These are phyloP conservation scores for Labeo calbasu DNA, from an alignment of 2,797 vertebrate species.

Conservation along the genomic window DNA sequence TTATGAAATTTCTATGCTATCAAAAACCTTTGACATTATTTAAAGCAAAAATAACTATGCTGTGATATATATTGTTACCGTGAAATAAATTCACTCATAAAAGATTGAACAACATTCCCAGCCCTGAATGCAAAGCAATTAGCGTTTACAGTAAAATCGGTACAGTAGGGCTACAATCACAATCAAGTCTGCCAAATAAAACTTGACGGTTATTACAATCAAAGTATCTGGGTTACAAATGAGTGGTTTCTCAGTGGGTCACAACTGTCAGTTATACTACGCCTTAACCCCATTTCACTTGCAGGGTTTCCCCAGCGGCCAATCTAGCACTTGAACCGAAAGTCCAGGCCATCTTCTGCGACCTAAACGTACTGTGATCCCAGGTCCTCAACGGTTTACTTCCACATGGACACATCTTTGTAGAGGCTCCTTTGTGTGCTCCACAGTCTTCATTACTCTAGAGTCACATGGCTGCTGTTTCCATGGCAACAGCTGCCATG, in stretches of 20 bases:
- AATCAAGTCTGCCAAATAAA: constrained; percentile 1
- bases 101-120: background rate
- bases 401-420: constrained; percentile 54
- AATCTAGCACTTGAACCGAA: constrained; percentile 16
- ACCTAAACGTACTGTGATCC: background rate
- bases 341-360: background rate
- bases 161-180: background rate
- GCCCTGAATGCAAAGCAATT: background rate
- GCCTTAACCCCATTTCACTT: constrained; percentile 48
- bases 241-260: constrained; percentile 17
- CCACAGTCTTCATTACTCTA: constrained; percentile 49
- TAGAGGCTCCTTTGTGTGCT: constrained; percentile 54
- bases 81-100: too few species aligned
- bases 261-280: constrained; percentile 36
- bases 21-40: too few species aligned
- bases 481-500: constrained; percentile 56
- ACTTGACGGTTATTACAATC: constrained; percentile 22
- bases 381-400: constrained; percentile 22
- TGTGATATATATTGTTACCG: too few species aligned
- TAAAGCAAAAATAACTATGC: too few species aligned
- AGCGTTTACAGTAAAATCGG: background rate
- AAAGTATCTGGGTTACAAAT: constrained; percentile 8
- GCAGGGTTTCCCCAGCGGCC: constrained; percentile 7
- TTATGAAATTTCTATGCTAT: too few species aligned
- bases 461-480: constrained; percentile 54